Conservation (phyloP, 2,797 vertebrate genomes). For the Centropyge bicolor region DNA sequence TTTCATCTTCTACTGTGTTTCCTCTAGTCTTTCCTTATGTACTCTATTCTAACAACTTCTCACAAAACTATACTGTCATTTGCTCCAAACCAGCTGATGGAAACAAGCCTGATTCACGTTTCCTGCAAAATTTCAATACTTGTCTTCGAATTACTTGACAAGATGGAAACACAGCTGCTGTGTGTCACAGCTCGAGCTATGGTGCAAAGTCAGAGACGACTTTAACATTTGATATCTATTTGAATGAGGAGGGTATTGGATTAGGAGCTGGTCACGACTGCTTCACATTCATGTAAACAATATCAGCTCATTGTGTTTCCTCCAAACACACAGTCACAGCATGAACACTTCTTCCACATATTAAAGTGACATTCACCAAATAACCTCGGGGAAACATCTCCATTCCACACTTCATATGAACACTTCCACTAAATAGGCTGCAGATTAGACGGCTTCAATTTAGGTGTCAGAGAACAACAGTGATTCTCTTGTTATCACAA, state of each 20-base stretch:
- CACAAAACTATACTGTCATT: no score
- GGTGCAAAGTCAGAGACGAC: slow-evolving; percentile 7
- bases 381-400: slow-evolving; percentile 2
- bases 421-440: slow-evolving; percentile 24
- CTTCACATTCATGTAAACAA: slow-evolving; percentile 5
- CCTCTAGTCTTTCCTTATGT: no score
- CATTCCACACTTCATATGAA: slow-evolving; percentile 35
- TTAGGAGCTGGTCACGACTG: not conserved
- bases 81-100: no score
- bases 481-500: slow-evolving; percentile 43
- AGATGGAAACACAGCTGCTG: no score
- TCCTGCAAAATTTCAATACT: no score
- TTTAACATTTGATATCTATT: not conserved
- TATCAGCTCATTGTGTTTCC: not conserved
- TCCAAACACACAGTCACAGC: slow-evolving; percentile 8
- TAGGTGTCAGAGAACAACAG: slow-evolving; percentile 43
- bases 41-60: no score
- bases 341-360: slow-evolving; percentile 9
- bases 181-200: not conserved
- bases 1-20: no score
- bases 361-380: slow-evolving; percentile 46
- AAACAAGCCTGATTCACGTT: no score
- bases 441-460: slow-evolving; percentile 46
- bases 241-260: not conserved
- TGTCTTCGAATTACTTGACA: no score